A percentile compares a stretch with the other conserved stretches of the same genome.
Conservation (phyloP, 1,140 invertebrate species). For the Aculops lycopersici region DNA sequence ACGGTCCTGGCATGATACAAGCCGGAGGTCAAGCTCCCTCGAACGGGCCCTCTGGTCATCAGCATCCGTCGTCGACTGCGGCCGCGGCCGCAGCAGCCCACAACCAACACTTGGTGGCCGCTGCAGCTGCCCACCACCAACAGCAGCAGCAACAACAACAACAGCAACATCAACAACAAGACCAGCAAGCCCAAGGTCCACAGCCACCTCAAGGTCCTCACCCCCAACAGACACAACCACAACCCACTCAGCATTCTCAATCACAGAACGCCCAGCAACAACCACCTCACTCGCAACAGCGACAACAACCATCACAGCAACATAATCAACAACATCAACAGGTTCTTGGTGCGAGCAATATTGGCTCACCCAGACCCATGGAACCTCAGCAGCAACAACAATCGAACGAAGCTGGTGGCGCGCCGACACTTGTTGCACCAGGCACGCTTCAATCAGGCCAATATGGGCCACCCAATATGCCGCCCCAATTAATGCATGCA, state of each 20-base stretch:
- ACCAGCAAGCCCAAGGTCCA: not conserved
- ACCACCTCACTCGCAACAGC: not conserved
- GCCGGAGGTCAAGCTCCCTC: not conserved
- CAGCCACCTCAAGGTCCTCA: too few species aligned
- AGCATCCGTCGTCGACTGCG: not conserved
- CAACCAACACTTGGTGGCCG: not conserved
- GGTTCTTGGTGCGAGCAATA: not conserved
- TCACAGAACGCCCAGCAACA: too few species aligned
- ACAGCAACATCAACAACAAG: not conserved
- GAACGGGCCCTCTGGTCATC: not conserved
- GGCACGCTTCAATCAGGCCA: not conserved
- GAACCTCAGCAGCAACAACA: not conserved
- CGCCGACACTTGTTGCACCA: not conserved
- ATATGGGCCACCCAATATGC: not conserved
- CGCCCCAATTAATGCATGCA: not conserved
- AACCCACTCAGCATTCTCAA: too few species aligned
- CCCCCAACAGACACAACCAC: too few species aligned
- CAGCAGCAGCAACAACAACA: not conserved
- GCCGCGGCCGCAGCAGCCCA: not conserved
- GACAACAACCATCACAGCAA: not conserved
- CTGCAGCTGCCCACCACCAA: not conserved
- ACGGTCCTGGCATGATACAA: not conserved
- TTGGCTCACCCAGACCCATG: not conserved
- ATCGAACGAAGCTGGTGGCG: not conserved
- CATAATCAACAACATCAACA: not conserved